Evolutionary conservation across 2,888 invertebrate genomes (phyloP).

Genomic region (Hemaris fuciformis): DNA sequence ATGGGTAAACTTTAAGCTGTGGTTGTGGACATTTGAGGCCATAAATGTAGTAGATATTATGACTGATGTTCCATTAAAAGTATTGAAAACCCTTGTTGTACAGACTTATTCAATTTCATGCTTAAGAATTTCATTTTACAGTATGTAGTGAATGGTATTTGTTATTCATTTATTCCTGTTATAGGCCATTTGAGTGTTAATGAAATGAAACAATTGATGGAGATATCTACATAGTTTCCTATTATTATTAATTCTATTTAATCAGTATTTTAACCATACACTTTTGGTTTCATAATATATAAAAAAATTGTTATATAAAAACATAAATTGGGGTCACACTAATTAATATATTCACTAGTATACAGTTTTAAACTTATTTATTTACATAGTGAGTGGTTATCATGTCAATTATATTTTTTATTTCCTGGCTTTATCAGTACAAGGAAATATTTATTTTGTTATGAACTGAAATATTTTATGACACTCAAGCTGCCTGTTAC

Average conservation of each 20-base stretch:
- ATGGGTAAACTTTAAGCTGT: conserved; percentile 52
- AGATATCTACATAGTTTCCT: too few relatives aligned
- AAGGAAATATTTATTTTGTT: not conserved
- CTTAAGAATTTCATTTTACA: not conserved
- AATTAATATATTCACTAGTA: not conserved
- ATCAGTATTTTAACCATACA: not conserved
- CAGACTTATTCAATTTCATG: conserved; percentile 31
- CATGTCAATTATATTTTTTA: not conserved
- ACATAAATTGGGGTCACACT: not conserved
- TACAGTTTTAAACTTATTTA: not conserved
- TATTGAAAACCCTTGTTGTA: conserved; percentile 37
- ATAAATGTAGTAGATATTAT: conserved; percentile 48
- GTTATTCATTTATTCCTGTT: not conserved
- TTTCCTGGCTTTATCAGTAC: not conserved
- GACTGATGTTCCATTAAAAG: conserved; percentile 50
- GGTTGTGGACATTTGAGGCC: conserved; percentile 63
- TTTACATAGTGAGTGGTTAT: not conserved
- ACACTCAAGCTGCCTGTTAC: not conserved
- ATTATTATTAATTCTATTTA: too few relatives aligned
- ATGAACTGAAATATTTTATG: not conserved
- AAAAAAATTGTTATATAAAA: not conserved
- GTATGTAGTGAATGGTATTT: not conserved
- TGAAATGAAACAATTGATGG: too few relatives aligned
- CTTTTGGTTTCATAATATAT: not conserved
- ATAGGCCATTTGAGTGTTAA: not conserved